Evolutionary conservation across 2,888 invertebrate genomes (phyloP), one percentile per base, ranked within the genome.

Genomic region (Tetranychus truncatus): DNA sequence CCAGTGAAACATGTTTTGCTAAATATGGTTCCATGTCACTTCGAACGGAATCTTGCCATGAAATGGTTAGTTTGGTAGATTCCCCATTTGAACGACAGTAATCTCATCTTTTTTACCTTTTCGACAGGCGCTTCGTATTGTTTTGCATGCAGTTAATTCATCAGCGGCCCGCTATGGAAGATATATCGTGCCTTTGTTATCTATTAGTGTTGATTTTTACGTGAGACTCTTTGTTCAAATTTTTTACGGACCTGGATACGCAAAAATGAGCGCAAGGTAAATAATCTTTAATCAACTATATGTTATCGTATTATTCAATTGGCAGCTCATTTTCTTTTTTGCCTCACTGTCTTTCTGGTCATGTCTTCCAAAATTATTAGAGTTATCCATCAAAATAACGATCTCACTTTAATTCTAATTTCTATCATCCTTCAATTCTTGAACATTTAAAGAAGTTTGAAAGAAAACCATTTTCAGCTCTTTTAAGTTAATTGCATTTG

Each of bases 121-220:
- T 81, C 77, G 80, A 76, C 76, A 91, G 91, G 95, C 93, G 0
- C 82, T 99, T n/a, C 86, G 99, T 78, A 96, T 99, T 81, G 84
- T 97, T 66, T 84, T 99, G 34, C 91, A 92, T 81, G 88, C 90
- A 79, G 90, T 99, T 78, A 92, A 96, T 81, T 87, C 89, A 0
- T 92, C 93, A 81, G 97, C 99, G 0, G 94, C 91, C 81, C 87
- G 93, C 46, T 94, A 99, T 83, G 91, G 93, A 5, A 87, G 92
- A 77, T 95, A 93, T 83, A 95, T 95, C 79, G 88, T 88, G 69
- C 99, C 99, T 0, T 81, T 97, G 71, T 82, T 99, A 3, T 92
- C 92, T 45, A 83, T 99, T 78, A 95, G 95, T 34, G 92, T 90
- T 0, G 99, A 99, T 83, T 99, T 99, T 84, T 99, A 99, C 82